Conservation (phyloP, 2,888 invertebrate species). For the Anoncus sp. region DNA sequence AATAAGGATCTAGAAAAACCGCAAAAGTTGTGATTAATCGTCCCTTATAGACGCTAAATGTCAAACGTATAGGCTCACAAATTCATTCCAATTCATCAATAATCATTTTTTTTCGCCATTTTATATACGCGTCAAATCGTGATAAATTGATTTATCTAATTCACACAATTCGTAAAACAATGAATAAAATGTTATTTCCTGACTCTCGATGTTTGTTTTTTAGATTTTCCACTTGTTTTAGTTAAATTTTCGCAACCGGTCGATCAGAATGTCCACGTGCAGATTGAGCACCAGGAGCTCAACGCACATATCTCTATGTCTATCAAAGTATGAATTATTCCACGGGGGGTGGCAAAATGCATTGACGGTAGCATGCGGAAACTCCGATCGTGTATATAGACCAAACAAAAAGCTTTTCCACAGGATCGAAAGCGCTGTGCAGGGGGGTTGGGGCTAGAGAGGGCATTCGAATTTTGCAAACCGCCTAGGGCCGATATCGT, state of each 20-base stretch:
- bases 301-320: neutral
- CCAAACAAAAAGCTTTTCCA: conserved; percentile 55
- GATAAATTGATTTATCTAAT: no score
- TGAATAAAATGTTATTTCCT: neutral
- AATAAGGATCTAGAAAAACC: no score
- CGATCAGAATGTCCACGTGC: conserved; percentile 1
- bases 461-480: conserved; percentile 49
- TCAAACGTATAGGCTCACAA: no score
- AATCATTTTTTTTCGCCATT: no score
- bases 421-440: conserved; percentile 2
- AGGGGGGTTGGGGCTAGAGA: no score
- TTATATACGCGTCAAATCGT: no score
- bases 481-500: conserved; percentile 67
- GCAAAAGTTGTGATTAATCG: no score
- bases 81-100: no score
- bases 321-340: conserved; percentile 51
- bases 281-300: neutral
- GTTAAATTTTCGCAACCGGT: neutral
- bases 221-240: neutral
- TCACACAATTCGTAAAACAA: no score
- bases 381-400: conserved; percentile 20
- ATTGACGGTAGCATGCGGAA: conserved; percentile 20
- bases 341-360: neutral
- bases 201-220: neutral
- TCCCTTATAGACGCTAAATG: no score